A percentile compares a stretch with the other conserved stretches of the same genome.
Evolutionary conservation across 2,113 vertebrate species (phyloP).

Genomic region (Meles meles): DNA sequence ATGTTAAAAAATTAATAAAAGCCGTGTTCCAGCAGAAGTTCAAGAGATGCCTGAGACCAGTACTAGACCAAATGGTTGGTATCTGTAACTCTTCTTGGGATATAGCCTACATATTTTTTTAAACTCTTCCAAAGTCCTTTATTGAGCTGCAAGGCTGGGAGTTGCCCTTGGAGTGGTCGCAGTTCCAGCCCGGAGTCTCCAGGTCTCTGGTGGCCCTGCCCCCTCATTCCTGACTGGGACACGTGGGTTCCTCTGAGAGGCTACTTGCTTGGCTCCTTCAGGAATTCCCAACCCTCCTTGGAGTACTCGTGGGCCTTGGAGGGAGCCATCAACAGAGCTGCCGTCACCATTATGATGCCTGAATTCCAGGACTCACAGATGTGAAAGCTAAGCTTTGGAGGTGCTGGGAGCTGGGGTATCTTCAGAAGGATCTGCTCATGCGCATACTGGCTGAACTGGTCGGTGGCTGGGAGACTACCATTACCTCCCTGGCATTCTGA

Average conservation of each 20-base stretch:
- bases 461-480: constrained; percentile 86
- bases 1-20: constrained; percentile 8
- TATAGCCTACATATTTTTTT: neutral
- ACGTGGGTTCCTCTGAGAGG: neutral
- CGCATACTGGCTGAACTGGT: constrained; percentile 87
- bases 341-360: constrained; percentile 87
- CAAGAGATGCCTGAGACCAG: neutral
- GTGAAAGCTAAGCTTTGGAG: constrained; percentile 87
- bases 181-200: neutral
- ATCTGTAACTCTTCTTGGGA: neutral
- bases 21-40: neutral
- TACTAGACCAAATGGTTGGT: neutral
- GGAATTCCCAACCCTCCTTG: constrained; percentile 85
- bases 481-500: constrained; percentile 81
- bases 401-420: constrained; percentile 81
- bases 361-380: constrained; percentile 89
- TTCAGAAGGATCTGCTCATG: constrained; percentile 49
- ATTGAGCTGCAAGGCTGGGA: constrained; percentile 61
- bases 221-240: neutral
- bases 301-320: constrained; percentile 85
- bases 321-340: constrained; percentile 88
- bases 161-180: neutral
- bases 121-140: constrained; percentile 72
- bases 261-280: constrained; percentile 88
- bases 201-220: neutral